A percentile compares a stretch with the other conserved stretches of the same genome.
Conservation (phyloP, 23 tunicate genomes). For the Phallusia fumigata region DNA sequence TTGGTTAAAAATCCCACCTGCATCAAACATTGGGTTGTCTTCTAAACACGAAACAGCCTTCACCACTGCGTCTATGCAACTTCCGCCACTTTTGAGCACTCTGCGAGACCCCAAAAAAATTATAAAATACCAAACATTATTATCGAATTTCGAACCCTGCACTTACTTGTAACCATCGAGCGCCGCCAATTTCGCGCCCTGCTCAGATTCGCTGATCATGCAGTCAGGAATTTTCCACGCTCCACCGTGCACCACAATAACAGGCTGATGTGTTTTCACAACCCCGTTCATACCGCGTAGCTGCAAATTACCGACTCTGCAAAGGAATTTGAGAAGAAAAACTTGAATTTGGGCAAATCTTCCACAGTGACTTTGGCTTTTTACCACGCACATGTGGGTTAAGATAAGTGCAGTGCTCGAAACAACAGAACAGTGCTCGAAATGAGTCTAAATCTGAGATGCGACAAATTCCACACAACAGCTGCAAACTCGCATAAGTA, state of each 20-base stretch:
- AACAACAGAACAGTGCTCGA: too few relatives aligned
- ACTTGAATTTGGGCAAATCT: too few relatives aligned
- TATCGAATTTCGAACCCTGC: background rate
- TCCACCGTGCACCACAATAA: constrained; percentile 64
- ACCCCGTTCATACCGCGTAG: constrained; percentile 19
- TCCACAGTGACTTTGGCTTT: too few relatives aligned
- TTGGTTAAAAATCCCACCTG: constrained; percentile 45
- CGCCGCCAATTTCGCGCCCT: constrained; percentile 47
- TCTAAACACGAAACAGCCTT: constrained; percentile 61
- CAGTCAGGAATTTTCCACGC: constrained; percentile 40
- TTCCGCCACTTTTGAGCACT: constrained; percentile 33
- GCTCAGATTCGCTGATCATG: background rate
- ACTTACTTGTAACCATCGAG: constrained; percentile 34
- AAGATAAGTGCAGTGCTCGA: too few relatives aligned
- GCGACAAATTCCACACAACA: too few relatives aligned
- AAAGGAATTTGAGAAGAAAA: too few relatives aligned
- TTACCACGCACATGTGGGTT: too few relatives aligned
- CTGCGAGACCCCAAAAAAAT: background rate
- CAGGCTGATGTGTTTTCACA: background rate
- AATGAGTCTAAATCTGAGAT: too few relatives aligned
- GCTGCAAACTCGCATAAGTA: too few relatives aligned
- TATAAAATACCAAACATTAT: background rate
- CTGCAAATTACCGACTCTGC: too few relatives aligned
- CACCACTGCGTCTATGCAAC: constrained; percentile 69
- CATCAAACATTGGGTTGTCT: constrained; percentile 71